phyloP scores from a whole-genome alignment of 2,113 vertebrate species.

The Aegypius monachus region DNA sequence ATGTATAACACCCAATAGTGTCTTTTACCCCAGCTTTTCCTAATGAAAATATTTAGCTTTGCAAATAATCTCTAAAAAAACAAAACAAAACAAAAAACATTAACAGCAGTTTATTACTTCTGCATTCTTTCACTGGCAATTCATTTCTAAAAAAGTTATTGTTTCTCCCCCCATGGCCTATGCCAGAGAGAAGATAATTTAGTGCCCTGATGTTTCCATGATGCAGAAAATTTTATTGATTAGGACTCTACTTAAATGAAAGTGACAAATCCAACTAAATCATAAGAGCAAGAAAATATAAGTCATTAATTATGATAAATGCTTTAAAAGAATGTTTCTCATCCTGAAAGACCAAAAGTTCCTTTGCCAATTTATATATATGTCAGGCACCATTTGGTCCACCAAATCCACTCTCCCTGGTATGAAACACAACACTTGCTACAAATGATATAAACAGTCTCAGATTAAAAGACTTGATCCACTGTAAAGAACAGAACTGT shows the following conservation, averaged over 20 bases:
- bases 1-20: rapidly evolving
- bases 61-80: not conserved
- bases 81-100: not conserved
- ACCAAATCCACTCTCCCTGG: not conserved
- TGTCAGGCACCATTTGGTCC: not conserved
- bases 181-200: not conserved
- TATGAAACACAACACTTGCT: not conserved
- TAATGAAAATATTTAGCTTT: not conserved
- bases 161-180: not conserved
- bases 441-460: not conserved
- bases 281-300: not conserved
- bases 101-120: not conserved
- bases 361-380: not conserved
- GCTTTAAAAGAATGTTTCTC: not conserved
- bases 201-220: not conserved
- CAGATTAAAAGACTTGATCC: not conserved
- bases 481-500: not conserved
- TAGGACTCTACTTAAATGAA: not conserved
- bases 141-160: not conserved
- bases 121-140: not conserved
- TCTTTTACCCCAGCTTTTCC: not conserved
- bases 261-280: not conserved
- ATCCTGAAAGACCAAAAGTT: not conserved
- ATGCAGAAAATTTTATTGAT: not conserved
- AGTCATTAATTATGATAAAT: not conserved